Conservation (phyloP, 2,797 vertebrate species). For the Lacerta viridis region DNA sequence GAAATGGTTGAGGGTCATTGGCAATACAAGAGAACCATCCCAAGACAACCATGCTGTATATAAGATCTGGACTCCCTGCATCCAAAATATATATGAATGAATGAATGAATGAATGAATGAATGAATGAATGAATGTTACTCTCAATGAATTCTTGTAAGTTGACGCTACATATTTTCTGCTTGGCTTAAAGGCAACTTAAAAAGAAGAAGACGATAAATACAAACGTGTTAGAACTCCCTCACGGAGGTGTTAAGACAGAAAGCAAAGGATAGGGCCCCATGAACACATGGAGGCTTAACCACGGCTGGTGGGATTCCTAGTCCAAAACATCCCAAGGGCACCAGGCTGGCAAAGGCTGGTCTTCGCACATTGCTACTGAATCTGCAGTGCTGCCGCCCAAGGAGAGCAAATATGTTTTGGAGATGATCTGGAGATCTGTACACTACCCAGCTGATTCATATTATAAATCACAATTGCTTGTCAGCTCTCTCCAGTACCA, state of each 20-base stretch:
- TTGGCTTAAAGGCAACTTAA: background rate
- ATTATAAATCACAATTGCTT: background rate
- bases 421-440: background rate
- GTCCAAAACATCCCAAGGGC: too few relatives aligned
- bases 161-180: background rate
- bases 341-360: too few relatives aligned
- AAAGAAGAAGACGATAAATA: background rate
- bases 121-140: rapidly evolving
- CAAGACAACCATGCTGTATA: too few relatives aligned
- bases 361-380: background rate
- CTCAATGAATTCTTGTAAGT: background rate
- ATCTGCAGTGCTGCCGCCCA: background rate
- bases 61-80: too few relatives aligned
- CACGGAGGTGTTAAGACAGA: background rate
- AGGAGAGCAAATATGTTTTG: background rate
- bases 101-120: rapidly evolving
- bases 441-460: background rate
- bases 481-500: background rate
- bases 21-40: too few relatives aligned
- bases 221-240: background rate
- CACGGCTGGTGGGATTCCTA: too few relatives aligned
- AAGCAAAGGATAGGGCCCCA: background rate
- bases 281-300: background rate
- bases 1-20: too few relatives aligned
- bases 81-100: too few relatives aligned